Evolutionary conservation across 2,113 vertebrate genomes (phyloP).

Genomic region (Hiodon tergisus): DNA sequence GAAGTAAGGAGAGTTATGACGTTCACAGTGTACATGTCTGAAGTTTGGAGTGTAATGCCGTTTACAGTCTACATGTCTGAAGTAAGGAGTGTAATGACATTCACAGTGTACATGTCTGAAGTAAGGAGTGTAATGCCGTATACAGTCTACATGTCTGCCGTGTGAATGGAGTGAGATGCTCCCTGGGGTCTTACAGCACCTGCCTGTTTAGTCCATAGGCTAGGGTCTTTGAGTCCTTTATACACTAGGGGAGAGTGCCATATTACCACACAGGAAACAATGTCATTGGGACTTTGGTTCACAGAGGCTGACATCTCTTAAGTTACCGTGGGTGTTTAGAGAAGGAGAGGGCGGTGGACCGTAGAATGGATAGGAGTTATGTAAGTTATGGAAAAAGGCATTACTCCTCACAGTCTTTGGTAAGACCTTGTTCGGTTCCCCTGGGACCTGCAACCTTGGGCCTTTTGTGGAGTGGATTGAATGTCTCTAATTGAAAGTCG

Average conservation of each 20-base stretch:
- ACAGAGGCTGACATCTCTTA: background rate
- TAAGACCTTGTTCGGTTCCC: background rate
- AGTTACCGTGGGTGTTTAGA: background rate
- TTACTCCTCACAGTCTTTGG: background rate
- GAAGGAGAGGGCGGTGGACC: background rate
- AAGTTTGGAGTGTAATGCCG: too few relatives aligned
- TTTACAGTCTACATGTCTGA: too few relatives aligned
- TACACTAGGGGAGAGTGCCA: background rate
- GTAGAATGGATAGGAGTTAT: background rate
- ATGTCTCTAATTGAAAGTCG: slow-evolving; percentile 10
- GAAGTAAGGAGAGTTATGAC: too few relatives aligned
- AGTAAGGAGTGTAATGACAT: too few relatives aligned
- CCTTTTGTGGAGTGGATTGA: background rate
- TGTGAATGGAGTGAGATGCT: background rate
- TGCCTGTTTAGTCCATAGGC: background rate
- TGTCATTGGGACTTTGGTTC: background rate
- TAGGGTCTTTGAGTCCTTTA: background rate
- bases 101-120: too few relatives aligned
- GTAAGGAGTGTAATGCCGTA: background rate
- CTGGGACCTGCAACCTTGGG: background rate
- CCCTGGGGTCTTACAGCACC: background rate
- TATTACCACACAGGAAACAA: background rate
- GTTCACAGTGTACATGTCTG: too few relatives aligned
- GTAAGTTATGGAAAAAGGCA: background rate
- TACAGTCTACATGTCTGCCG: background rate